Evolutionary conservation across 2,888 invertebrate species (phyloP), one percentile per base, ranked within the genome.

Genomic region (Shargacucullia verbasci): DNA sequence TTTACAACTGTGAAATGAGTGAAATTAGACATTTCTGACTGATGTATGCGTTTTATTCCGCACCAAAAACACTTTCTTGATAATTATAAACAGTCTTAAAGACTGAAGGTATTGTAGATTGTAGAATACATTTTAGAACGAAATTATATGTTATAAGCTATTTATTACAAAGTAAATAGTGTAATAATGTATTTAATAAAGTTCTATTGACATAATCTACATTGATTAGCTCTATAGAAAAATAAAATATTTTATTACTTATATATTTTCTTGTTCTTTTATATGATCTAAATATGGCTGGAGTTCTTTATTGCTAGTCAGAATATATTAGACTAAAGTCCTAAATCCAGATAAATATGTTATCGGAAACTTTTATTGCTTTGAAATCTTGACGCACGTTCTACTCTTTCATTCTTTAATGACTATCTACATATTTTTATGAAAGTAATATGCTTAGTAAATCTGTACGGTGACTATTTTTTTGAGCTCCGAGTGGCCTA

Each of bases 1-100:
- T 92, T 92, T 92, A 92, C 87, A 90, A 83, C 87, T 87, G 87
- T 90, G 87, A 91, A 76, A 66, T 65, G 91, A 90, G 91, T 91
- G 89, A 89, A 91, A 91, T 88, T 89, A 92, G 83, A 79, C 73
- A 78, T 79, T 81, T 87, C 89, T 90, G 88, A 90, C 90, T 88
- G 87, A 91, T 61, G 20, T 56, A 63, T 81, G 80, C 85, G 86
- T 91, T 91, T 92, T 76, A 89, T 91, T 91, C 77, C 62, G 56
- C 55, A 58, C 60, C 56, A 48, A 43, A 60, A 54, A 59, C 37
- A 48, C 58, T 20, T 20, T 3, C 20, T n/a, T n/a, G n/a, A n/a
- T n/a, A n/a, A n/a, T n/a, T n/a, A n/a, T n/a, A n/a, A n/a, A n/a
- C n/a, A n/a, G n/a, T n/a, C n/a, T n/a, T n/a, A n/a, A n/a, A n/a